Percentiles rank a stretch among this genome's conserved stretches.
These are phyloP conservation scores for Diarsia rubi DNA, from an alignment of 2,888 invertebrate species.

Conservation along the genomic window DNA sequence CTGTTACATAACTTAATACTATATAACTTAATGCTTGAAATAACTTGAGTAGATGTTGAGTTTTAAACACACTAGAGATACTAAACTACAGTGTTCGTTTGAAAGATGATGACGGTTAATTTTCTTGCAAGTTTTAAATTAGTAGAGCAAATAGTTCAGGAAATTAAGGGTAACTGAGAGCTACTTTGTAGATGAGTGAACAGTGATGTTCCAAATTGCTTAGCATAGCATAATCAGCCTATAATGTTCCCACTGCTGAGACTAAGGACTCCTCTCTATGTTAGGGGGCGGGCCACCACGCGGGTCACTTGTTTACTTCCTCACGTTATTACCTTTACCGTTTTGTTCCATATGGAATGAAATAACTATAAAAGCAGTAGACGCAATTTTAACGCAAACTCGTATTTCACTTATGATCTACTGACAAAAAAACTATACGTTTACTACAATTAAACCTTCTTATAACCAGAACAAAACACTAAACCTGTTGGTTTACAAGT, in stretches of 20 bases:
- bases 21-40: not conserved
- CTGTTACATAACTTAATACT: not conserved
- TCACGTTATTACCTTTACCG: too few relatives aligned
- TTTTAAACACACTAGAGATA: not conserved
- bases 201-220: too few relatives aligned
- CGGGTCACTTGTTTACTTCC: too few relatives aligned
- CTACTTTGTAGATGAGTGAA: not conserved
- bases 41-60: not conserved
- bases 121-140: not conserved
- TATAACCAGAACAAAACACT: not conserved
- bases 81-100: not conserved
- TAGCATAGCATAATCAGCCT: too few relatives aligned
- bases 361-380: not conserved
- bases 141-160: too few relatives aligned
- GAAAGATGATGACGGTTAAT: not conserved
- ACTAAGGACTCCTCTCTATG: too few relatives aligned
- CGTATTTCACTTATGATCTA: too few relatives aligned
- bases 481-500: not conserved
- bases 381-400: not conserved
- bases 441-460: too few relatives aligned
- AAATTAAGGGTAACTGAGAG: not conserved
- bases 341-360: not conserved
- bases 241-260: too few relatives aligned
- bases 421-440: too few relatives aligned
- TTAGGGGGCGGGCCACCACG: too few relatives aligned